A percentile compares a stretch with the other conserved stretches of the same genome.
Evolutionary conservation across 2,888 invertebrate genomes (phyloP).

Genomic region (Copidosoma aretas): DNA sequence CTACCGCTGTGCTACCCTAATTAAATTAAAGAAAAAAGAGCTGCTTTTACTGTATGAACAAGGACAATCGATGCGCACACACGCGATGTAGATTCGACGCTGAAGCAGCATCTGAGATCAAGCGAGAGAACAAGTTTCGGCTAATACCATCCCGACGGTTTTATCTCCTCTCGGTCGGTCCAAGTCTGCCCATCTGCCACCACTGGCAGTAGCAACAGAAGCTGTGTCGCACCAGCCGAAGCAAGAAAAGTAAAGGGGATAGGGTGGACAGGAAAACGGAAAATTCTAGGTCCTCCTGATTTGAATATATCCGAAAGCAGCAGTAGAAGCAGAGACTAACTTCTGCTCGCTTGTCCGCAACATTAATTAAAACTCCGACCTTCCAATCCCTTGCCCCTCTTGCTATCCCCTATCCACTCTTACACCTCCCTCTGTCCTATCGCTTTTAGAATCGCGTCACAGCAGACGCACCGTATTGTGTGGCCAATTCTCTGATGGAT

Average conservation of each 20-base stretch:
- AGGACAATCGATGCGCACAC: no score
- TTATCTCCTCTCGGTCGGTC: neutral
- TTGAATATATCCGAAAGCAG: constrained; percentile 50
- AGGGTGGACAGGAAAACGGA: constrained; percentile 11
- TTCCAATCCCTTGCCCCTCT: constrained; percentile 38
- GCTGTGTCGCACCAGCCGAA: neutral
- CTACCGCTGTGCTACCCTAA: no score
- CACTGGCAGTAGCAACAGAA: neutral
- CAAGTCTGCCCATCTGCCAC: constrained; percentile 55
- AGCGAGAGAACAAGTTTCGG: neutral
- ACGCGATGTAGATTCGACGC: no score
- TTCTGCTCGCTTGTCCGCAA: constrained; percentile 36
- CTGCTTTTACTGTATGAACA: no score
- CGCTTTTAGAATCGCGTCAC: no score
- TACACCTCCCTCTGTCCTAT: no score
- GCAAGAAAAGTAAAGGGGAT: neutral
- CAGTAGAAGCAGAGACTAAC: constrained; percentile 36
- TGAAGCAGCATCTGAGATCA: no score
- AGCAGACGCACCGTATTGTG: neutral
- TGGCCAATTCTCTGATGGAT: constrained; percentile 29
- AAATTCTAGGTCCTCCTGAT: constrained; percentile 46
- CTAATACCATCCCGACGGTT: neutral
- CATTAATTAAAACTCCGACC: constrained; percentile 60
- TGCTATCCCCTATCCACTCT: no score
- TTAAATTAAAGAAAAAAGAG: no score